Evolutionary conservation across 2,888 invertebrate genomes (phyloP), one percentile per base, ranked within the genome.

Genomic region (Stenoptilia bipunctidactyla): DNA sequence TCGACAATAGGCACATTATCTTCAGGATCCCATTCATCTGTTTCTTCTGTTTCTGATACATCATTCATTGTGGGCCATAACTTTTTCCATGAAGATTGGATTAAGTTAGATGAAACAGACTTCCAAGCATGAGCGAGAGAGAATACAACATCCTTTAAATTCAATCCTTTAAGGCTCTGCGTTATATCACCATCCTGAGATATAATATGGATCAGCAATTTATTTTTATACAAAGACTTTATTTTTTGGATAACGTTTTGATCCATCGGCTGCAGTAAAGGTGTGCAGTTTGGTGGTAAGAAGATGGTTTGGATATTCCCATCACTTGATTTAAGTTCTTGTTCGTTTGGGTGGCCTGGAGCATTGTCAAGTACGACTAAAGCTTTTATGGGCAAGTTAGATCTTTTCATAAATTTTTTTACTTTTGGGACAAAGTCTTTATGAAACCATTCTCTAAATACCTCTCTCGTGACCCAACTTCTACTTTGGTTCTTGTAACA

Each of bases 271-370:
- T 57, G 58, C 20, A 55, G 38, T 46, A 46, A 49, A 42, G 46
- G 49, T 45, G 49, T 52, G 43, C 45, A 51, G 38, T 50, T 51
- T 47, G 55, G 53, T 44, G 53, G 53, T 44, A 52, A 20, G 40
- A 51, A 55, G 15, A 56, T 50, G 39, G 51, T 47, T 49, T 52
- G 47, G 45, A 54, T 55, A 40, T 49, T 52, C 43, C 49, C 49
- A 52, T 58, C 55, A 45, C 46, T 51, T 50, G 55, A 54, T 53
- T 40, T 53, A 43, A 59, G 51, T 49, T 56, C 51, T 49, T 54
- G 48, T 50, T 53, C 51, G 38, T 51, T 49, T 50, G 54, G 49
- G 40, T 55, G 49, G 43, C 52, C 53, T 45, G 51, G 53, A 46
- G 48, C 48, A 48, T 53, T 52, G 47, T 53, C 55, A 47, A 56